Evolutionary conservation across 2,888 invertebrate genomes (phyloP), one percentile per base, ranked within the genome.

Genomic region (Emesis russula): DNA sequence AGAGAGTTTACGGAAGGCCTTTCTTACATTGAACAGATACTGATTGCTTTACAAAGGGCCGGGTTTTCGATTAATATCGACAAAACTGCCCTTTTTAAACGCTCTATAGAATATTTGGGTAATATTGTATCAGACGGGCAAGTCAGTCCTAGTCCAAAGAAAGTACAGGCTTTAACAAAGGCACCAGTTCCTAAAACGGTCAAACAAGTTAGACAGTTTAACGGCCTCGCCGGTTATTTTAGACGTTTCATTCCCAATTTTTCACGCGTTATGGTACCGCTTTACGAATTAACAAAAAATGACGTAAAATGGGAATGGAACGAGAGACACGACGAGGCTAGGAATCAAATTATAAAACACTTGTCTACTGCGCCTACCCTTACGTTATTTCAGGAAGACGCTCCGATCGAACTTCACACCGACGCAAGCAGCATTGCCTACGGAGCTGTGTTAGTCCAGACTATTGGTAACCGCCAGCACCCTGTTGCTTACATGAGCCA

Each of bases 401-500:
- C 25, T 31, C 88, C 91, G 0, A 91, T 88, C 0, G 89, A 94
- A 58, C 53, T 95, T 0, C 77, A 86, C 18, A 94, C 95, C 0
- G 95, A 95, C 18, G 95, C 95, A 0, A 95, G 95, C 58, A 74
- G 86, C 13, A 66, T 93, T 0, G 94, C 94, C 0, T 94, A 74
- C 31, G 95, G 95, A 2, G 94, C 94, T 0, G 71, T 91, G 5
- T 58, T 90, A 0, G 36, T 81, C 0, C 94, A 87, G 33, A 53
- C 85, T 0, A 78, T 89, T 53, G 70, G 77, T n/a, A 77, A 63
- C 5, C 88, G 89, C 38, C 87, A 86, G 31, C 88, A 90, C 44
- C 84, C 53, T 5, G 36, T 36, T 6, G 36, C 36, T 36, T 36
- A 36, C 6, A 36, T 36, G 36, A 36, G 36, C 36, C 36, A 36